Base-by-base conservation (phyloP, 2,113 vertebrate genomes). In the Scomber colias region DNA sequence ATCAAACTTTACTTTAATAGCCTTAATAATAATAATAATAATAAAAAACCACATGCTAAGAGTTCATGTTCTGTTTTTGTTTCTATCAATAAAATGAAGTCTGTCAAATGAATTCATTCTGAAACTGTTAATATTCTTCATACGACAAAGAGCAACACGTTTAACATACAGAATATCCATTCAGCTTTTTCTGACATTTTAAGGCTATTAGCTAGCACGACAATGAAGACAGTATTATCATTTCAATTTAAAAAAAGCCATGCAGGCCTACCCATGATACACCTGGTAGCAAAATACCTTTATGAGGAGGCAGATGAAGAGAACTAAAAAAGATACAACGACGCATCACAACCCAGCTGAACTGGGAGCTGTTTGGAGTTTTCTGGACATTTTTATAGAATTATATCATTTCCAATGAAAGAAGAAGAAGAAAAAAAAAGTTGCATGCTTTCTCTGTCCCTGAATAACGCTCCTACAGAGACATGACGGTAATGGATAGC, bases 151-250 rank as follows among this genome's bases (percentile, higher is more conserved):
- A 31, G 40, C 55, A 51, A 51, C 51, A 46, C 11, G 17, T 30
- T 71, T 44, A 67, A 14, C 48, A 65, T 3, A 82, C 65, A 71
- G 67, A 65, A 76, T 19, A 2, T 77, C 1, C 35, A 68, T 49
- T 24, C 40, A 24, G 49, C 54, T 70, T n/a, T 27, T 63, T 86
- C 27, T 57, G 19, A 74, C 68, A 16, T 44, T 35, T 82, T 82
- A 90, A 91, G 86, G 83, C 75, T 86, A 90, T 65, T 30, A 75
- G 54, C 87, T 89, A 92, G 62, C 31, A 80, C 50, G 46, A 66
- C 30, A 66, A 49, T 77, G 30, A 81, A 74, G 84, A 84, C 50
- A 50, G 27, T 70, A 70, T 49, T 30, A 80, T 63, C 10, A 70
- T 55, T 71, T 72, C 61, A 77, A 50, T 19, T 9, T 9, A 75